Base-by-base conservation (phyloP, 2,888 invertebrate genomes). In the Ochropleura leucogaster region DNA sequence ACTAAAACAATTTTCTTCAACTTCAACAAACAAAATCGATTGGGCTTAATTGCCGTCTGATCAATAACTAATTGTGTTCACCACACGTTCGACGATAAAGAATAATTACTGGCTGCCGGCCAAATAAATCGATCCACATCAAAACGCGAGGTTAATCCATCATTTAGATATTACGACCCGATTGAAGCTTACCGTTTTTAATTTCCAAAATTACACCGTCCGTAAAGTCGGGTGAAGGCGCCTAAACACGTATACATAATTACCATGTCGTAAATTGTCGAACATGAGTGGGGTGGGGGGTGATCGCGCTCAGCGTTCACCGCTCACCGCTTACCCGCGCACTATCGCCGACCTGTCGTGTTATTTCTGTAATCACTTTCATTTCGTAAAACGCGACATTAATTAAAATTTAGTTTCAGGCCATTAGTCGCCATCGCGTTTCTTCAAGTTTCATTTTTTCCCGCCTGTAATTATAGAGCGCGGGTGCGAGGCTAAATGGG, bases 391-490 rank as follows among this genome's bases (percentile, higher is more conserved):
- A 96, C 95, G 95, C 96, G 96, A 95, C 95, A 96, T 95, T 96
- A 96, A 96, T 96, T 96, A 96, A 96, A 96, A 96, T 96, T 96
- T 96, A 96, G 96, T 95, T 96, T 95, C 95, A 96, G 96, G 89
- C 96, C 96, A 96, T 96, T 96, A 96, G 96, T 95, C 90, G 93
- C 93, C 93, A 93, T 95, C 95, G 96, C 95, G 96, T 96, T 96
- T 94, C 95, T 95, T 96, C 91, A 93, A 94, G 94, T 95, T 95
- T 90, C 92, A 93, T 95, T 95, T 95, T 95, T 96, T 93, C 92
- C 91, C 88, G 88, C 79, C 88, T 93, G 94, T 96, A 96, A 96
- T 96, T 96, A 96, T 92, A 95, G 93, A 93, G 92, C 87, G 89
- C 90, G 92, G 94, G 96, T 92, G 96, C 92, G 92, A 93, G 94